A percentile compares a stretch with the other conserved stretches of the same genome.
phyloP scores from a whole-genome alignment of 1,140 invertebrate genomes.

The Apis dorsata region DNA sequence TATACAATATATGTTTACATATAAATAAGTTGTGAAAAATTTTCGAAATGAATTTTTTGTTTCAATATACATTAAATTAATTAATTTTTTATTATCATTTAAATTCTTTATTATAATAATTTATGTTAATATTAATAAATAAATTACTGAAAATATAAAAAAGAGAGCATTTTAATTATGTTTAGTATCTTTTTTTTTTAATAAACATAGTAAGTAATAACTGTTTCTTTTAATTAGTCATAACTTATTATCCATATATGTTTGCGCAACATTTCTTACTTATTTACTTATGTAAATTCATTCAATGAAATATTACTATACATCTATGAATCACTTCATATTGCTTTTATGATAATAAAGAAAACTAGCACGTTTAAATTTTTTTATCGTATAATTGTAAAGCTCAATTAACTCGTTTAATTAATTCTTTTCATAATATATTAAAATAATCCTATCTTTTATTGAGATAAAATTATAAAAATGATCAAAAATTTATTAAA shows the following conservation, averaged over 20 bases:
- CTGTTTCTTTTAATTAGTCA: not conserved
- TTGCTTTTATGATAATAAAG: not conserved
- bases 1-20: not conserved
- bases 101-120: not conserved
- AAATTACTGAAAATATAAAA: not conserved
- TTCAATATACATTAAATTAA: not conserved
- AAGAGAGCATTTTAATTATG: not conserved
- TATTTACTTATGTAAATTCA: constrained; percentile 7
- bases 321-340: not conserved
- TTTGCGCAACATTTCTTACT: not conserved
- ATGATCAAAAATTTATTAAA: constrained; percentile 38
- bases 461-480: not conserved
- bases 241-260: not conserved
- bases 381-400: not conserved
- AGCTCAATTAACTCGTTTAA: not conserved
- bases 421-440: not conserved
- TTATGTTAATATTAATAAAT: constrained; percentile 3
- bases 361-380: not conserved
- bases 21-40: not conserved
- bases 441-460: not conserved
- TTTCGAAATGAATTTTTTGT: not conserved
- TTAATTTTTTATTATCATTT: not conserved
- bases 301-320: not conserved
- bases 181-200: not conserved
- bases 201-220: not conserved